Evolutionary conservation across 2,113 vertebrate species (phyloP).

Genomic region (Mesembrinibis cayennensis): DNA sequence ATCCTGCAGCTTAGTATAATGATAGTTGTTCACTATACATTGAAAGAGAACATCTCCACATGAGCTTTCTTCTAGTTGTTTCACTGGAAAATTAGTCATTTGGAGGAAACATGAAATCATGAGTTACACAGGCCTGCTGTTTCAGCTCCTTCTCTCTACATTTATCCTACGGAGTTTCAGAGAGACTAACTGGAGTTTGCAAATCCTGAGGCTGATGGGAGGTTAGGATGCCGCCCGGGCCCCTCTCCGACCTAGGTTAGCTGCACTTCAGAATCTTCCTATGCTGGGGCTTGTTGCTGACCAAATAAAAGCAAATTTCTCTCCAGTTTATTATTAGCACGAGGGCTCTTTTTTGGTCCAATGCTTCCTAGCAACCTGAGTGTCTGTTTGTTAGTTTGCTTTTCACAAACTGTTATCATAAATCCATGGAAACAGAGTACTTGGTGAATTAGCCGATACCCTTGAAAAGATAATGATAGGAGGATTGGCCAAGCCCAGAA

Average conservation of each 20-base stretch:
- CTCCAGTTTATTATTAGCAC: slow-evolving; percentile 70
- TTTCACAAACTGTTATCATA: slow-evolving; percentile 39
- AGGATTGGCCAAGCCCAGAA: not conserved
- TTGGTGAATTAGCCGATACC: slow-evolving; percentile 22
- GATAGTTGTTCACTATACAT: not conserved
- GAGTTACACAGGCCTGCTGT: not conserved
- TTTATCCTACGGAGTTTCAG: not conserved
- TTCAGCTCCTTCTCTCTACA: not conserved
- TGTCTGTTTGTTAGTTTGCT: slow-evolving; percentile 65
- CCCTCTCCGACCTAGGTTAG: not conserved
- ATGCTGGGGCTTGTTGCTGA: not conserved
- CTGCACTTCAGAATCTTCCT: not conserved
- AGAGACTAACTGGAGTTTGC: not conserved
- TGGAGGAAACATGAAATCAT: not conserved
- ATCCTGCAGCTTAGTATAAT: not conserved
- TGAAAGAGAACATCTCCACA: not conserved
- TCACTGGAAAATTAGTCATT: not conserved
- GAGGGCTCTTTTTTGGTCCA: not conserved
- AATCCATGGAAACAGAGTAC: slow-evolving; percentile 4
- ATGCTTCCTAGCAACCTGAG: slow-evolving; percentile 73
- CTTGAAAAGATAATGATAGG: not conserved
- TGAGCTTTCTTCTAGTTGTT: not conserved
- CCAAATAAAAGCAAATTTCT: slow-evolving; percentile 41
- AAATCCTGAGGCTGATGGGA: not conserved
- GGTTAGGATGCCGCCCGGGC: not conserved